These are phyloP conservation scores for Petrocephalus microphthalmus DNA, from an alignment of 2,113 vertebrate species.

Conservation along the genomic window DNA sequence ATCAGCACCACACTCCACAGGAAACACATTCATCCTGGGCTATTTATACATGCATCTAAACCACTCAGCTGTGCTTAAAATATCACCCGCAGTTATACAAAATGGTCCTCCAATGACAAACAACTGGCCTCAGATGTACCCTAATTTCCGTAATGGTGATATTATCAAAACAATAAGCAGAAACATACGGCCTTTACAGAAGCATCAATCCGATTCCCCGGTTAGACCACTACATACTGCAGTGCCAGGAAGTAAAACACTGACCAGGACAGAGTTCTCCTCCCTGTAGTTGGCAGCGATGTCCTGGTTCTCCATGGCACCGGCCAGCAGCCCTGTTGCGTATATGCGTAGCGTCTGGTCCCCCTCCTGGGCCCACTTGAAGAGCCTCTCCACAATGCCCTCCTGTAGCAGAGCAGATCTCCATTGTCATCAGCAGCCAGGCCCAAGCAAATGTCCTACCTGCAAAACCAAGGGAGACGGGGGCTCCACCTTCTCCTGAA, in stretches of 20 bases:
- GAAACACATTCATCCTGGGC: not conserved
- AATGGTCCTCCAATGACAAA: not conserved
- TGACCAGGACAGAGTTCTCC: conserved; percentile 91
- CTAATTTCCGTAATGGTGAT: not conserved
- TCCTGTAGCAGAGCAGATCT: conserved; percentile 59
- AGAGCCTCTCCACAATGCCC: conserved; percentile 93
- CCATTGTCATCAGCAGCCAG: not conserved
- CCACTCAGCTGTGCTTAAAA: not conserved
- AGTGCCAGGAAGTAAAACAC: not conserved
- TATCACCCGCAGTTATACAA: not conserved
- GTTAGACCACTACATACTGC: not conserved
- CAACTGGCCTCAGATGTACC: not conserved
- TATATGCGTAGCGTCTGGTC: conserved; percentile 92
- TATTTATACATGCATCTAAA: not conserved
- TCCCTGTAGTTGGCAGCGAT: conserved; percentile 98
- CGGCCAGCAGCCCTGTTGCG: conserved; percentile 88
- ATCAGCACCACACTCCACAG: not conserved
- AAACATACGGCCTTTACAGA: not conserved
- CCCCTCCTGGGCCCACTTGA: conserved; percentile 93
- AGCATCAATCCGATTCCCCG: not conserved
- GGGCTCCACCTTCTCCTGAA: conserved; percentile 84
- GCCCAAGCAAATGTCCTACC: not conserved
- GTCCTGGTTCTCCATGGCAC: conserved; percentile 99
- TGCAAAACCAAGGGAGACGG: conserved; percentile 34
- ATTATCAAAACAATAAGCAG: conserved; percentile 9